phyloP scores from a whole-genome alignment of 2,113 vertebrate species.

The Pelodiscus sinensis region DNA sequence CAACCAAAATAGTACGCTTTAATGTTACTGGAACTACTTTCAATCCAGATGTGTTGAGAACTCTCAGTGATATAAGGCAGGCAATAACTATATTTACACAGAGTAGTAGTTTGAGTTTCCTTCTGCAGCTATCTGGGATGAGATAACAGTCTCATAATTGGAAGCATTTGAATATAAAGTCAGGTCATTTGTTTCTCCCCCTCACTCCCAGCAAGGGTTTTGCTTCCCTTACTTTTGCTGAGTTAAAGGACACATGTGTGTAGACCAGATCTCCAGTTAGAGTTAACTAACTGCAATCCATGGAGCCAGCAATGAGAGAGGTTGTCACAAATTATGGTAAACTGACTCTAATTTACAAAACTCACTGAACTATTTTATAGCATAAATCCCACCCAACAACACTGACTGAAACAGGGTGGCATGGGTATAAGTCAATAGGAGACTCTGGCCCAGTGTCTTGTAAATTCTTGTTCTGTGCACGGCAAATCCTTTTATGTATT shows the following conservation, averaged over 20 bases:
- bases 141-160: slow-evolving; percentile 72
- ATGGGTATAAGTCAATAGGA: background rate
- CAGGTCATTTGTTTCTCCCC: slow-evolving; percentile 39
- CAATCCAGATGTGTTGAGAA: slow-evolving; percentile 83
- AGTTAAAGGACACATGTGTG: background rate
- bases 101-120: slow-evolving; percentile 70
- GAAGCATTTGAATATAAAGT: slow-evolving; percentile 30
- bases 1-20: slow-evolving; percentile 87
- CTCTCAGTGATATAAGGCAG: slow-evolving; percentile 82
- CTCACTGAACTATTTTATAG: background rate
- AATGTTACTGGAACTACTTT: slow-evolving; percentile 85
- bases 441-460: fast-evolving
- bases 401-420: fast-evolving
- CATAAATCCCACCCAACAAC: fast-evolving
- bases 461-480: fast-evolving
- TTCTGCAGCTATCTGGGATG: slow-evolving; percentile 68
- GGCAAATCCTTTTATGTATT: background rate
- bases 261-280: background rate
- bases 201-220: background rate
- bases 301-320: background rate
- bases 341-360: background rate
- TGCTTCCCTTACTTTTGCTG: background rate
- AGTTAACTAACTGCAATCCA: background rate
- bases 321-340: background rate
- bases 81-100: slow-evolving; percentile 83